Conservation (phyloP, 2,888 invertebrate species). For the Agrochola circellaris region DNA sequence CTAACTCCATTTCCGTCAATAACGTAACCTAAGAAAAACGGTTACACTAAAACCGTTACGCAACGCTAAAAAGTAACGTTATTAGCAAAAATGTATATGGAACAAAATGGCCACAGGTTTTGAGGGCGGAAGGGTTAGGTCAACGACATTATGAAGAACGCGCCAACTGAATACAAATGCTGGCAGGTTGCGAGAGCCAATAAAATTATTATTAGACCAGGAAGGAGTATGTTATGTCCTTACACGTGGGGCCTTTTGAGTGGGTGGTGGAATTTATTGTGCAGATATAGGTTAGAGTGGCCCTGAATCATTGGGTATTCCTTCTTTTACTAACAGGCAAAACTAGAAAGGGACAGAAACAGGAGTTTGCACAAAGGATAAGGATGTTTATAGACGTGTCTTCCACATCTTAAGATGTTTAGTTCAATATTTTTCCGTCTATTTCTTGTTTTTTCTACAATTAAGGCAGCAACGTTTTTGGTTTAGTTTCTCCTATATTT, state of each 20-base stretch:
- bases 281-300: constrained; percentile 11
- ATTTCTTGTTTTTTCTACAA: not conserved
- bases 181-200: constrained; percentile 37
- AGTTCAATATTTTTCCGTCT: not conserved
- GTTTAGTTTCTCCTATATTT: not conserved
- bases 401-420: not conserved
- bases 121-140: constrained; percentile 34
- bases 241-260: constrained; percentile 30
- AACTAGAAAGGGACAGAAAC: not conserved
- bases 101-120: constrained; percentile 49
- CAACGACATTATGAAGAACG: constrained; percentile 46
- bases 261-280: constrained; percentile 42
- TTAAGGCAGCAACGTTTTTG: not conserved
- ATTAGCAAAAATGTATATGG: constrained; percentile 35
- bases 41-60: constrained; percentile 41
- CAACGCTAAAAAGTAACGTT: constrained; percentile 51
- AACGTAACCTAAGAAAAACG: constrained; percentile 40
- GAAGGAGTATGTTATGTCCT: constrained; percentile 22
- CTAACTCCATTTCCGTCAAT: constrained; percentile 34
- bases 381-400: not conserved
- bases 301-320: not conserved
- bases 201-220: constrained; percentile 57
- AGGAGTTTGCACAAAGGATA: not conserved
- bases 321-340: constrained; percentile 1
- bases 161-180: constrained; percentile 56